Conservation (phyloP, 2,888 invertebrate species). For the Parnassius orleans region DNA sequence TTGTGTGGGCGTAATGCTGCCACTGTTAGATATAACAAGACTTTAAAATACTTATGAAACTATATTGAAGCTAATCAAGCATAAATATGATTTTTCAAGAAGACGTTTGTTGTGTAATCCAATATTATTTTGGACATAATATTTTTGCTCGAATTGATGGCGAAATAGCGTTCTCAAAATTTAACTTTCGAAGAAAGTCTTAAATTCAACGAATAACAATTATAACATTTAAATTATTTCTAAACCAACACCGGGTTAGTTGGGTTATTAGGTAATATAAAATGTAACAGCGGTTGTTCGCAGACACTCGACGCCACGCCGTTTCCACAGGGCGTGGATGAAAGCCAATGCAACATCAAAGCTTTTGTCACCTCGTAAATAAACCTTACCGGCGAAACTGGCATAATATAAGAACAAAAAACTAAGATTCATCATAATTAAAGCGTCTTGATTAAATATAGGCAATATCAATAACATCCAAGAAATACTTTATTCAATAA, state of each 20-base stretch:
- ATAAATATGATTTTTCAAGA: not conserved
- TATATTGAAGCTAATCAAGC: not conserved
- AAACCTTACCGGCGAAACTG: conserved; percentile 44
- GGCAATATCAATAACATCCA: too few species aligned
- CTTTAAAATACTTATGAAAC: conserved; percentile 13
- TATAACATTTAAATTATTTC: too few species aligned
- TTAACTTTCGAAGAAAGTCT: too few species aligned
- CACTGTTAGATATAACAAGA: not conserved
- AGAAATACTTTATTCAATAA: too few species aligned
- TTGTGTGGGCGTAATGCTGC: conserved; percentile 33
- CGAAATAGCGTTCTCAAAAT: too few species aligned
- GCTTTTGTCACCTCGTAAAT: conserved; percentile 66
- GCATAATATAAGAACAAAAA: conserved; percentile 36
- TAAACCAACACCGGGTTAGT: conserved; percentile 32
- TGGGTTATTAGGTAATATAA: conserved; percentile 15
- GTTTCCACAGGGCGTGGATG: conserved; percentile 49
- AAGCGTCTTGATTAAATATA: conserved; percentile 8
- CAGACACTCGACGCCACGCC: conserved; percentile 33
- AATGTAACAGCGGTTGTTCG: conserved; percentile 37
- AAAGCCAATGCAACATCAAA: conserved; percentile 63
- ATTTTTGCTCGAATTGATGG: too few species aligned
- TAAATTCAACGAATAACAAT: too few species aligned
- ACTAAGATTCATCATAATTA: conserved; percentile 29
- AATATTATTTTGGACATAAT: too few species aligned
- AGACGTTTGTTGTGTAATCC: not conserved